Conservation (phyloP, 2,888 invertebrate species). For the Smittia sp. region DNA sequence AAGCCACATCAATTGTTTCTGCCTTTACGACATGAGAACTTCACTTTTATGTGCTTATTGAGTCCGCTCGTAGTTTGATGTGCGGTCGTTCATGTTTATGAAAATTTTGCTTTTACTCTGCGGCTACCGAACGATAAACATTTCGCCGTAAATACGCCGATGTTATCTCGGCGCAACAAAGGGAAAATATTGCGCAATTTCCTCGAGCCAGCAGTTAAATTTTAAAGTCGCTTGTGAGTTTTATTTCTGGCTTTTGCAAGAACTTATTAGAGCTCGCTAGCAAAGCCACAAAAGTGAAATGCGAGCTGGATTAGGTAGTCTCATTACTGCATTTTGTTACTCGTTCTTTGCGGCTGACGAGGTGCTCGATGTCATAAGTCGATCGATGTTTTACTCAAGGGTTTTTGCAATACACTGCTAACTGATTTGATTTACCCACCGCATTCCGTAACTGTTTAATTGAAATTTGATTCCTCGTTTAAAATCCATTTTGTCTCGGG, state of each 20-base stretch:
- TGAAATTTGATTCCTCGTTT: too few species aligned
- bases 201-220: background rate
- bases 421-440: too few species aligned
- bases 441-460: too few species aligned
- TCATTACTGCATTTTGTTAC: too few species aligned
- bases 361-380: too few species aligned
- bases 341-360: too few species aligned
- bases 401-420: too few species aligned
- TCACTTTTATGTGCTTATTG: slow-evolving; percentile 16
- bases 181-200: background rate
- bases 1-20: slow-evolving; percentile 16
- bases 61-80: slow-evolving; percentile 1
- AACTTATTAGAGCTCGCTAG: background rate
- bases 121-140: background rate
- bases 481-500: too few species aligned
- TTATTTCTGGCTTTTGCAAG: background rate
- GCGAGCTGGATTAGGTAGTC: background rate
- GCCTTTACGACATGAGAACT: background rate
- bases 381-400: too few species aligned
- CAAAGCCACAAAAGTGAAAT: slow-evolving; percentile 16
- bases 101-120: slow-evolving; percentile 3
- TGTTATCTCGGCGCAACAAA: background rate
- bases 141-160: background rate
- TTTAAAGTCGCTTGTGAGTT: background rate
- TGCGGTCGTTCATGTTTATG: slow-evolving; percentile 24